phyloP scores from a whole-genome alignment of 2,888 invertebrate genomes.

The Apomyelois bistriatella region DNA sequence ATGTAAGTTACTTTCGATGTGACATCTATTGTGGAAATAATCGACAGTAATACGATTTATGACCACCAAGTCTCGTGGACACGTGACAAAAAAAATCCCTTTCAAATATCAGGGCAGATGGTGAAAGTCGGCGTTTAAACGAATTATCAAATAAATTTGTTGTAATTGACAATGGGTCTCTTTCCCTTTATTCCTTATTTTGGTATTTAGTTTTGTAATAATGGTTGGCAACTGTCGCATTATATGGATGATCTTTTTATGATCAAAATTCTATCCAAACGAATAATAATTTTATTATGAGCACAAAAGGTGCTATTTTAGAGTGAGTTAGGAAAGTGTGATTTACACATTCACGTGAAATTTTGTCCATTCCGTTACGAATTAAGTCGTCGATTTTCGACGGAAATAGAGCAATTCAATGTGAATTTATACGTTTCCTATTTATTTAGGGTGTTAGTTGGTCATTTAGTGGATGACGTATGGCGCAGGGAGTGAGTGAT shows the following conservation, averaged over 20 bases:
- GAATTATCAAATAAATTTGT: constrained; percentile 40
- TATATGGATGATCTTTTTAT: constrained; percentile 30
- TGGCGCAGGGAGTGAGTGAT: constrained; percentile 41
- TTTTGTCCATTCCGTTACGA: constrained; percentile 54
- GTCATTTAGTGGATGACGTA: constrained; percentile 43
- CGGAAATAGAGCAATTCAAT: constrained; percentile 72
- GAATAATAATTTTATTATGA: constrained; percentile 17
- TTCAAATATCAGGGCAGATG: constrained; percentile 52
- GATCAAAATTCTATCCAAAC: constrained; percentile 12
- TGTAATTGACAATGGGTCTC: constrained; percentile 35
- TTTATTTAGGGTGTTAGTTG: constrained; percentile 56
- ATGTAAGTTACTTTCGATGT: constrained; percentile 55
- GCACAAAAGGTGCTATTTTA: constrained; percentile 14
- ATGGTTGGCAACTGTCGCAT: constrained; percentile 38
- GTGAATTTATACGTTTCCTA: constrained; percentile 63
- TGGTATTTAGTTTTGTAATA: constrained; percentile 41
- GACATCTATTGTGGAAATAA: constrained; percentile 63
- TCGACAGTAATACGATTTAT: constrained; percentile 57
- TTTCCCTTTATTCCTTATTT: constrained; percentile 36
- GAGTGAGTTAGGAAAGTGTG: constrained; percentile 4
- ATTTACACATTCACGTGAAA: constrained; percentile 22
- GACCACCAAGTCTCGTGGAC: constrained; percentile 42
- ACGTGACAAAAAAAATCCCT: constrained; percentile 57
- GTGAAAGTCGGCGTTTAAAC: constrained; percentile 41
- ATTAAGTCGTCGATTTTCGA: constrained; percentile 58